phyloP scores from a whole-genome alignment of 2,113 vertebrate species.

The Larimichthys crocea region DNA sequence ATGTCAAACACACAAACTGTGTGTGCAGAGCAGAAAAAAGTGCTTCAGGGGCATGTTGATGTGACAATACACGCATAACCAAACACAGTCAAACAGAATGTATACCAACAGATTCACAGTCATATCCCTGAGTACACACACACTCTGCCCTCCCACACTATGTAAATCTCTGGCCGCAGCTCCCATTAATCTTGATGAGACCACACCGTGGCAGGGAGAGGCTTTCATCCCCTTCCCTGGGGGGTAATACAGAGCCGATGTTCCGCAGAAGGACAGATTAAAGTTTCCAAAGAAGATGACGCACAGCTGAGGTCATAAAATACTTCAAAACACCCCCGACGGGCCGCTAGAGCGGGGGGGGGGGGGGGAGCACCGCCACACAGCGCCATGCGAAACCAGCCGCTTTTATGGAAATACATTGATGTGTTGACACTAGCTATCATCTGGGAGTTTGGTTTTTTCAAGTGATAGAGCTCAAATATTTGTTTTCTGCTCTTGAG shows the following conservation, averaged over 20 bases:
- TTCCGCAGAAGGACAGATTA: slow-evolving; percentile 48
- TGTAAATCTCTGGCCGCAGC: slow-evolving; percentile 51
- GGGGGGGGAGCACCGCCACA: neutral
- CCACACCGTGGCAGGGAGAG: slow-evolving; percentile 36
- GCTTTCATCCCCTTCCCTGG: slow-evolving; percentile 47
- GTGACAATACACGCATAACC: neutral
- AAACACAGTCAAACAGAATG: neutral
- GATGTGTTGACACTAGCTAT: neutral
- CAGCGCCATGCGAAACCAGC: neutral
- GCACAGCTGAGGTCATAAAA: slow-evolving; percentile 57
- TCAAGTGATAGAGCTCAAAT: slow-evolving; percentile 13
- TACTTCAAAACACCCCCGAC: slow-evolving; percentile 30
- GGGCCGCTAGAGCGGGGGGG: neutral
- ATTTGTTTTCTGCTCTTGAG: neutral
- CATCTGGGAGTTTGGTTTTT: slow-evolving; percentile 1
- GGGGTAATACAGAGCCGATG: slow-evolving; percentile 29
- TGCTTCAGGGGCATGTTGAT: slow-evolving; percentile 7
- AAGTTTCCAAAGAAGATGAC: slow-evolving; percentile 47
- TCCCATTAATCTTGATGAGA: slow-evolving; percentile 60
- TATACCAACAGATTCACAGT: slow-evolving; percentile 1
- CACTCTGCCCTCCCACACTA: slow-evolving; percentile 44
- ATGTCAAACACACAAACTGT: slow-evolving; percentile 36
- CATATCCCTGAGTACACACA: neutral
- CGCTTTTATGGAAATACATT: neutral
- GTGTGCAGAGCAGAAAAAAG: slow-evolving; percentile 17